Conservation (phyloP, 2,797 vertebrate species). For the Mormyrops boulengeri region DNA sequence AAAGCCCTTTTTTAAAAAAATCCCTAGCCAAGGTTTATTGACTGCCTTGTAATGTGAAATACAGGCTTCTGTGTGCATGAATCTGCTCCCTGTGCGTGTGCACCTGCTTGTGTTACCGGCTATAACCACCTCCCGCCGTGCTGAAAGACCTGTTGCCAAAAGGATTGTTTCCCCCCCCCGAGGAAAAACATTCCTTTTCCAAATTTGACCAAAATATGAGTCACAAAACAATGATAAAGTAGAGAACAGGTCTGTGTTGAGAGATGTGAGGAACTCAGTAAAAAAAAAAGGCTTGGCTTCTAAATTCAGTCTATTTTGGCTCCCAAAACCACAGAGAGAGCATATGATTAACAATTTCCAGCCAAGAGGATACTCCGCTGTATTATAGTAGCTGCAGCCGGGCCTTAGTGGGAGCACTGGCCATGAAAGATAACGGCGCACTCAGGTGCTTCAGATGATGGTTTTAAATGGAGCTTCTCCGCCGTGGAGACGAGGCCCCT, state of each 20-base stretch:
- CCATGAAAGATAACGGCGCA: neutral
- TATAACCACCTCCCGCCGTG: neutral
- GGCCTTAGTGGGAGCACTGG: neutral
- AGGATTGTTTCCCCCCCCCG: neutral
- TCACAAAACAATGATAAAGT: neutral
- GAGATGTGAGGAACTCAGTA: neutral
- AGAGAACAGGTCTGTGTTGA: neutral
- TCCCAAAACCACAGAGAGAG: neutral
- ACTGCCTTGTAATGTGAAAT: neutral
- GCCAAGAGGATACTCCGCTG: neutral
- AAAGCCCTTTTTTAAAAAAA: neutral
- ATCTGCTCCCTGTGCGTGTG: slow-evolving; percentile 34
- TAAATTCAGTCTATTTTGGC: neutral
- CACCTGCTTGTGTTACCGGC: neutral
- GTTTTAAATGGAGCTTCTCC: neutral
- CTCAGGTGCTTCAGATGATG: neutral
- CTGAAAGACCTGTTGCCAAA: neutral
- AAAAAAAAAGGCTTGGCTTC: too few relatives aligned
- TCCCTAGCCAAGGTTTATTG: neutral
- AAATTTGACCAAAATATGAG: neutral
- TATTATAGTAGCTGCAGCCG: neutral
- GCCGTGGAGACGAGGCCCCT: neutral
- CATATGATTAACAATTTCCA: neutral
- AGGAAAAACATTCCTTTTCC: neutral
- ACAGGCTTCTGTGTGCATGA: slow-evolving; percentile 24